Base-by-base conservation (phyloP, 1,140 invertebrate species). In the Euura saliciscinereae region DNA sequence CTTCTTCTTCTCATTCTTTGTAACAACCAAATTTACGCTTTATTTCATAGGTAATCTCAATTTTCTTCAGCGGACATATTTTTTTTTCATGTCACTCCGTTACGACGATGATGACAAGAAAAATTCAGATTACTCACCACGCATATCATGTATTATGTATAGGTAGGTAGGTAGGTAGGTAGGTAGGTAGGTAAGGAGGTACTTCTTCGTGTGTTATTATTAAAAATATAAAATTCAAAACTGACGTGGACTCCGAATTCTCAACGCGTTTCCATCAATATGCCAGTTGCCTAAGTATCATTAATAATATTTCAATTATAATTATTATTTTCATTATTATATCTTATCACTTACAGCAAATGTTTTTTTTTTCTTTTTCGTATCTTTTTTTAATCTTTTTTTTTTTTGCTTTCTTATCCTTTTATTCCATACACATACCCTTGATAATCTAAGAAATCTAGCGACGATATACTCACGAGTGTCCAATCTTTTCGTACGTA, bases 201-300 rank as follows among this genome's bases (percentile, higher is more conserved):
- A 28, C 28, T 59, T 59, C 51, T 6, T 28, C 28, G 51, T 59
- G 13, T 6, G 5, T 11, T 59, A 59, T 28, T 28, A 28, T 59
- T 59, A 59, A 59, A 59, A 59, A 59, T 59, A 59, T 59, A 59
- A 59, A 59, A 59, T 4, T n/a, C 51, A 59, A 59, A 59, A 59
- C 51, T 59, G 13, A 59, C 51, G 13, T 6, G 51, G 51, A 59
- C 51, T 59, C 8, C 13, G 3, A 59, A 59, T 59, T 59, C 13
- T 59, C 8, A 59, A 59, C 13, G 3, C 51, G 1, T n/a, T 11
- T 59, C 28, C 28, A 28, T 28, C 3, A 59, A 59, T 59, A 4
- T 59, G 3, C 3, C 51, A n/a, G 51, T 11, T 59, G 51, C 10
- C 13, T 3, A 59, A 59, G 10, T 59, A 59, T 59, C 51, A 59